Conservation (phyloP, 1,140 invertebrate species). For the Matsumurasca onukii region DNA sequence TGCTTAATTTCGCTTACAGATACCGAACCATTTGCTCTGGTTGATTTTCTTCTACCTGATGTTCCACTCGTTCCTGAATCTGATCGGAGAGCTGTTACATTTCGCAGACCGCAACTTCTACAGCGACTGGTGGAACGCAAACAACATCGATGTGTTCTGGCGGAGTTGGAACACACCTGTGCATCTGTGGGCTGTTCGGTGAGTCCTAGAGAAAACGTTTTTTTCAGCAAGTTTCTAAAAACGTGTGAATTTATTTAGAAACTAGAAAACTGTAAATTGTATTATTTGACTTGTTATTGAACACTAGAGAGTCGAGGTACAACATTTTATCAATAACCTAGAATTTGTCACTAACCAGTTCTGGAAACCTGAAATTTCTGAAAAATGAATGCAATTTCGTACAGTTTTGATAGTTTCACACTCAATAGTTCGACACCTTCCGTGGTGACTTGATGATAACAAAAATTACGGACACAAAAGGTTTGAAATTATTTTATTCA, state of each 20-base stretch:
- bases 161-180: conserved; percentile 98
- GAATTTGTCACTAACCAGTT: not conserved
- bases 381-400: not conserved
- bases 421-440: too few species aligned
- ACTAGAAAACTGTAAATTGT: not conserved
- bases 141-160: conserved; percentile 96
- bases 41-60: conserved; percentile 94
- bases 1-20: conserved; percentile 56
- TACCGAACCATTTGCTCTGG: conserved; percentile 98
- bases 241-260: not conserved
- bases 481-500: not conserved
- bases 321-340: not conserved
- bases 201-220: conserved; percentile 37
- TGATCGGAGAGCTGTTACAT: conserved; percentile 88
- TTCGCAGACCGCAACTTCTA: conserved; percentile 99
- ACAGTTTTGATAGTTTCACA: not conserved
- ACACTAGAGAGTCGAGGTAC: not conserved
- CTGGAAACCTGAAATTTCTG: too few species aligned
- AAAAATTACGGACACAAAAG: too few species aligned
- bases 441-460: too few species aligned
- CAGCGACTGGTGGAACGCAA: conserved; percentile 98
- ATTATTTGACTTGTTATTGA: not conserved
- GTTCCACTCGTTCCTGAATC: conserved; percentile 95
- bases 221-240: not conserved
- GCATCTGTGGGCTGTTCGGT: conserved; percentile 80